These are phyloP conservation scores for Augochlora pura DNA, from an alignment of 1,140 invertebrate species.

Conservation along the genomic window DNA sequence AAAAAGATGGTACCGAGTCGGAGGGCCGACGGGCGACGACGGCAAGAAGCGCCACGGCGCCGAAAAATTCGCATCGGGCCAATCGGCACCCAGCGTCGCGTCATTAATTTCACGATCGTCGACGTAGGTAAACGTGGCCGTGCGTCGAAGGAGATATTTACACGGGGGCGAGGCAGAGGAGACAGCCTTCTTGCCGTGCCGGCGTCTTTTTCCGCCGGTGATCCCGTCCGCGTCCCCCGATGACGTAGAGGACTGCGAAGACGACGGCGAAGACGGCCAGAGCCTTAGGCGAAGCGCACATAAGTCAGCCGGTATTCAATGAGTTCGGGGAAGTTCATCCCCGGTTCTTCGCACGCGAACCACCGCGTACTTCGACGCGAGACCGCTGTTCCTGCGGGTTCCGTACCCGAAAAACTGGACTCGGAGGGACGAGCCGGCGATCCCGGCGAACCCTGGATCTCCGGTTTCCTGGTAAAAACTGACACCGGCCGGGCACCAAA, in stretches of 20 bases:
- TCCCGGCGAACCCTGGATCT: slow-evolving; percentile 11
- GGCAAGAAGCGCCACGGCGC: not conserved
- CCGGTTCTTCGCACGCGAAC: slow-evolving; percentile 64
- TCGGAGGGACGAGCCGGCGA: no score
- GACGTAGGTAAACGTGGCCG: slow-evolving; percentile 30
- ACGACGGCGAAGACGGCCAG: not conserved
- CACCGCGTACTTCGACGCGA: slow-evolving; percentile 44
- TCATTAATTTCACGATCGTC: slow-evolving; percentile 19
- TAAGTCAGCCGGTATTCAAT: slow-evolving; percentile 72
- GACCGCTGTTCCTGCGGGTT: slow-evolving; percentile 48
- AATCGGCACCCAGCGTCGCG: not conserved
- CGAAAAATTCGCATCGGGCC: not conserved
- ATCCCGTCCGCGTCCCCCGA: slow-evolving; percentile 14
- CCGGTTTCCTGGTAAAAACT: slow-evolving; percentile 46
- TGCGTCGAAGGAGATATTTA: slow-evolving; percentile 23
- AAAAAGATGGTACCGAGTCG: not conserved
- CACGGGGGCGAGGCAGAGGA: not conserved
- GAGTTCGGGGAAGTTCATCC: slow-evolving; percentile 69
- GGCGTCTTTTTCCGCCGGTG: slow-evolving; percentile 16
- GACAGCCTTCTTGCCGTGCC: slow-evolving; percentile 17
- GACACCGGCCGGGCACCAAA: slow-evolving; percentile 35
- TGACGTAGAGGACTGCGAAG: slow-evolving; percentile 14
- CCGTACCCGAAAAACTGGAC: slow-evolving; percentile 34
- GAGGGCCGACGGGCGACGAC: not conserved
- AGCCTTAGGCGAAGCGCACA: slow-evolving; percentile 47